phyloP scores from a whole-genome alignment of 2,113 vertebrate species.

The Alouatta palliata region DNA sequence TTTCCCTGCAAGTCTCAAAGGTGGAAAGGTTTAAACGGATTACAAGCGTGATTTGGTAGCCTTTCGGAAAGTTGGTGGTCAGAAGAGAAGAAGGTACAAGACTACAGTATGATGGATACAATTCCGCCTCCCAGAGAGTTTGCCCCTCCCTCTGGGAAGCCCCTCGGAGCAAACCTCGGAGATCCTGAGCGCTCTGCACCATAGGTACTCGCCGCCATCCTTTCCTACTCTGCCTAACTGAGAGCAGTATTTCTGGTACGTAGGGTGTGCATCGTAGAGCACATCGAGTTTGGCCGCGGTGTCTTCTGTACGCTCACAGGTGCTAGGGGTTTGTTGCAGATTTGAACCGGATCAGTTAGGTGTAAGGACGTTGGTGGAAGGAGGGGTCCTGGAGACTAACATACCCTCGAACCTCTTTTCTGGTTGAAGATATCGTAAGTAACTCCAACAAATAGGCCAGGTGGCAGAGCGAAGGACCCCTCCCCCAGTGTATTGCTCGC shows the following conservation, averaged over 20 bases:
- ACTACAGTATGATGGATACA: slow-evolving; percentile 48
- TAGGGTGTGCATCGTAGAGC: not conserved
- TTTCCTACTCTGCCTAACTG: slow-evolving; percentile 51
- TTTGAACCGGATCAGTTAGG: not conserved
- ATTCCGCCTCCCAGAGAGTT: slow-evolving; percentile 44
- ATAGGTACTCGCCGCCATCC: slow-evolving; percentile 65
- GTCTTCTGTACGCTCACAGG: slow-evolving; percentile 22
- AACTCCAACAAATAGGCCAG: slow-evolving; percentile 72
- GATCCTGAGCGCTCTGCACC: slow-evolving; percentile 45
- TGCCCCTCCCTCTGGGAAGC: slow-evolving; percentile 48
- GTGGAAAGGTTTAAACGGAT: slow-evolving; percentile 59
- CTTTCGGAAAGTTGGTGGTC: slow-evolving; percentile 67
- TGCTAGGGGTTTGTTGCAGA: slow-evolving; percentile 11
- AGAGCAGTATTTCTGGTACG: not conserved
- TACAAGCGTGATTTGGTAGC: slow-evolving; percentile 58
- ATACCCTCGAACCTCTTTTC: not conserved
- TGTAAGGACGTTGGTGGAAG: not conserved
- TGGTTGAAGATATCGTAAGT: slow-evolving; percentile 5
- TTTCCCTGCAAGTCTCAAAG: slow-evolving; percentile 51
- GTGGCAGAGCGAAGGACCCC: slow-evolving; percentile 56
- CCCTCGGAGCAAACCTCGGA: slow-evolving; percentile 38
- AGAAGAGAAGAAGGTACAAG: not conserved
- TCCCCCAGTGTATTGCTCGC: slow-evolving; percentile 32
- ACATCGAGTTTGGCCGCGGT: not conserved
- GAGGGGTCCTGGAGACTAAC: not conserved